phyloP scores from a whole-genome alignment of 2,888 invertebrate genomes.

The Oscheius sp. region DNA sequence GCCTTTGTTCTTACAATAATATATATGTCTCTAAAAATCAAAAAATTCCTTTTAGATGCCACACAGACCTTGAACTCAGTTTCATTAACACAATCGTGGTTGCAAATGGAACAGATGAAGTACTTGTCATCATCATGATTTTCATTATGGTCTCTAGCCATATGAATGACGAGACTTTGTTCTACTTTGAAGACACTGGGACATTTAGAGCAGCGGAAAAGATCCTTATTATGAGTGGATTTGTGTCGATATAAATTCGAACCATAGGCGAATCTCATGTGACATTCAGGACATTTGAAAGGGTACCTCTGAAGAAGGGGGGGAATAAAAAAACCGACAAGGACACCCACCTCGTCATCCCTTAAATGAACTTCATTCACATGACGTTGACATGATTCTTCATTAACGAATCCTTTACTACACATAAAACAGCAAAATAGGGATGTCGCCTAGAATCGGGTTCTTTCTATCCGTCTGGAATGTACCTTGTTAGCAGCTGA shows the following conservation, averaged over 20 bases:
- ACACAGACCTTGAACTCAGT: conserved; percentile 19
- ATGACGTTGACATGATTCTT: conserved; percentile 21
- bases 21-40: conserved; percentile 33
- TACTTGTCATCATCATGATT: neutral
- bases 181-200: conserved; percentile 14
- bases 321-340: neutral
- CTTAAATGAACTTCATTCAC: conserved; percentile 18
- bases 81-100: neutral
- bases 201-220: conserved; percentile 24
- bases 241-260: conserved; percentile 11
- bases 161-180: conserved; percentile 2
- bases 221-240: neutral
- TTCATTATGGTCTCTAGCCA: neutral
- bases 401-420: conserved; percentile 10
- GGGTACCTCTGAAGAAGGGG: conserved; percentile 8
- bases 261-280: conserved; percentile 19
- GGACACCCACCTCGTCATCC: conserved; percentile 10
- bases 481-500: conserved; percentile 16
- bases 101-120: conserved; percentile 1
- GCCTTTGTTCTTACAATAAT: conserved; percentile 44
- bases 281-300: conserved; percentile 16
- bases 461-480: neutral
- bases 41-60: neutral
- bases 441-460: conserved; percentile 1
- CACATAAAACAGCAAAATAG: conserved; percentile 32